A percentile compares a stretch with the other conserved stretches of the same genome.
Conservation (phyloP, 2,113 vertebrate genomes). For the cat (Felis catus) region F.catus_Fca126_mat1.0 CM031416.1:127312001-127312500, state of each 20-base stretch:
- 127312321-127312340: background rate
- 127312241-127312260: background rate
- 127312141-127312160: background rate
- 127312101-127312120: background rate
- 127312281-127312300: background rate
- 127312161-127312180: background rate
- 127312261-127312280: background rate
- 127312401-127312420: background rate
- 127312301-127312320: background rate
- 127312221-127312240: background rate
- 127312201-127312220: background rate
- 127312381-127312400: background rate
- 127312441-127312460: background rate
- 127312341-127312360: background rate
- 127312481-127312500: background rate
- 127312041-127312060: background rate
- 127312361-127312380: background rate
- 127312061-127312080: background rate
- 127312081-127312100: background rate
- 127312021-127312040: background rate
- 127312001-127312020: background rate
- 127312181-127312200: background rate
- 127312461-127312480: background rate
- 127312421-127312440: background rate
- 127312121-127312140: background rate